Base-by-base conservation (phyloP, 2,888 invertebrate genomes). In the Apamea monoglypha region DNA sequence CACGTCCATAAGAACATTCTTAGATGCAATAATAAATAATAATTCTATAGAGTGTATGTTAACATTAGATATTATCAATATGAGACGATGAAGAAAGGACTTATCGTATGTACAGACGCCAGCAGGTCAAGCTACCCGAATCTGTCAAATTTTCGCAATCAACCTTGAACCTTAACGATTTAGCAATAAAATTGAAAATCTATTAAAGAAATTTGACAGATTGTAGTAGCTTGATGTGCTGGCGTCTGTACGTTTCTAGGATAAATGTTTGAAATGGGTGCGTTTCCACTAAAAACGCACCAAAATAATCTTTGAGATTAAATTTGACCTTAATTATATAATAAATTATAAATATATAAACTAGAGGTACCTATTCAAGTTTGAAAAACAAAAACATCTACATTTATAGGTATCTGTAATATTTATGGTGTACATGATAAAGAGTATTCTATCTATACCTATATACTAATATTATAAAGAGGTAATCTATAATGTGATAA, bases 311-410 rank as follows among this genome's bases (percentile, higher is more conserved):
- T 78, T 50, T 25, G 16, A 18, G 29, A 53, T 50, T 3, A 59
- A 74, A 25, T 56, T 44, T 18, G 18, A 40, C 40, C 10, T 14
- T 76, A 16, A 18, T 81, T 40, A 72, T 18, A 50, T 47, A 50
- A 61, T 47, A 44, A n/a, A 44, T 21, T 18, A 25, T 7, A 66
- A 21, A 50, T 18, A 73, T 53, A 63, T 14, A 25, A 40, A 44
- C 4, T 21, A 18, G 10, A 12, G 2, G 14, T 29, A 53, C 25
- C 2, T 18, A 70, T 12, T 32, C 0, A 2, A 25, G 18, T 32
- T 18, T 70, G 3, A 1, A 67, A 44, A 59, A 67, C 56, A 53
- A 0, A 44, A 63, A 53, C 21, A 21, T 53, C 18, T 21, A 53
- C n/a, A n/a, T n/a, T n/a, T n/a, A n/a, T n/a, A n/a, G n/a, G n/a